Base-by-base conservation (phyloP, 2,113 vertebrate species). In the Halichoerus grypus region DNA sequence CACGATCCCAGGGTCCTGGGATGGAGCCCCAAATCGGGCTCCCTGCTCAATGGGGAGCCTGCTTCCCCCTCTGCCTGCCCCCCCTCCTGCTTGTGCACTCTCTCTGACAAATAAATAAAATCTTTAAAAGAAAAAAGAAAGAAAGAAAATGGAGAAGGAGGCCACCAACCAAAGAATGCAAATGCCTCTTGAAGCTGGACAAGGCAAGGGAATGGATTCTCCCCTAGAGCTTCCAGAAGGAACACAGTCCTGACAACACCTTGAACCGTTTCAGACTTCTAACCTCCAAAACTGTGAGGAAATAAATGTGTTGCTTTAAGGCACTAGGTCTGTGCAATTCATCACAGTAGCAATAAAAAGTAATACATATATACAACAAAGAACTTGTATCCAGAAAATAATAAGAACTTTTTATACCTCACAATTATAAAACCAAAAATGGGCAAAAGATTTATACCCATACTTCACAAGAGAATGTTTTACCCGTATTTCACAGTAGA, bases 401-500 rank as follows among this genome's bases (percentile, higher is more conserved):
- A 67, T 39, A 9, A 57, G 67, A 84, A 82, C 87, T 46, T 92
- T 4, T 53, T 88, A 28, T 18, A 74, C 36, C n/a, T 80, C 53
- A 81, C 53, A 81, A 33, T 82, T 88, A 74, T 55, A 77, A 83
- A 61, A 95, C 26, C 36, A 91, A 79, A 85, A 85, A 65, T 28
- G 18, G 46, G 21, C 49, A 77, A 79, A 79, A 42, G 61, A 63
- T 71, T 65, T 82, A 39, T 42, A 82, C 11, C 51, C 21, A 16
- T 65, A 76, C 10, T 90, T 90, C 69, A 85, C 6, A 49, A 85
- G 3, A 77, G 36, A 95, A 85, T 77, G 59, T 22, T 21, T 12
- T 79, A 69, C 79, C 18, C 26, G 14, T 79, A 94, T 61, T 85
- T 96, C 80, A 91, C 42, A 96, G 79, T 0, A 42, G 42, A 93